Evolutionary conservation across 2,113 vertebrate species (phyloP).

Genomic region (Paradisaea rubra): DNA sequence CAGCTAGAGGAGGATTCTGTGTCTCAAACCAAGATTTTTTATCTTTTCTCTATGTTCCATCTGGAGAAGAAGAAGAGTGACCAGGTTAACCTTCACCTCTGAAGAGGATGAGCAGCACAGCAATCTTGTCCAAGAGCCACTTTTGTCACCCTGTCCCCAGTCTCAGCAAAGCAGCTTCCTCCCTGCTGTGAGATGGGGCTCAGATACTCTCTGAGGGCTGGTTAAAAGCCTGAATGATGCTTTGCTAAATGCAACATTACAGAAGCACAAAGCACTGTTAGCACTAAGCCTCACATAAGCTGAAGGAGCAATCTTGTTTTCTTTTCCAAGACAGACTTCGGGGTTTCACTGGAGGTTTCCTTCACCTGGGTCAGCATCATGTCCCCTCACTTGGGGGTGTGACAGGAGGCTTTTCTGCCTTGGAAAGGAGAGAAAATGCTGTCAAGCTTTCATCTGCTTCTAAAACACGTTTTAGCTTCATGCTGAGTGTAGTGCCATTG

Average conservation of each 20-base stretch:
- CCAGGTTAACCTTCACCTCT: neutral
- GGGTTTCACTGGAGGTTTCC: neutral
- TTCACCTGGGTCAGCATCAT: neutral
- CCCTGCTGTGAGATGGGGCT: neutral
- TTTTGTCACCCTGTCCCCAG: neutral
- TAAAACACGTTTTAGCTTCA: neutral
- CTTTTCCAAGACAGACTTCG: neutral
- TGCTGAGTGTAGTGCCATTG: neutral
- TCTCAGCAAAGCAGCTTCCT: neutral
- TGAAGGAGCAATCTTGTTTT: neutral
- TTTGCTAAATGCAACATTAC: neutral
- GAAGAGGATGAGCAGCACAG: neutral
- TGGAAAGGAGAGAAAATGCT: neutral
- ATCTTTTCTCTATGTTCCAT: neutral
- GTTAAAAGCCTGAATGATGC: neutral
- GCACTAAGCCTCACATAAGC: neutral
- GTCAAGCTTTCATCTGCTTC: neutral
- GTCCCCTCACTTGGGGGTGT: accelerated
- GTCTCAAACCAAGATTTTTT: neutral
- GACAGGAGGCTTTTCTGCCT: neutral
- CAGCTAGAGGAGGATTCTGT: neutral
- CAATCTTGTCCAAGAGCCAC: neutral
- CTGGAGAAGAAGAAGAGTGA: neutral
- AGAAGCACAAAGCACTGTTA: neutral
- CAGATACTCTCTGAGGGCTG: accelerated